A percentile compares a stretch with the other conserved stretches of the same genome.
These are phyloP conservation scores for Eilema caniola DNA, from an alignment of 2,888 invertebrate species.

Conservation along the genomic window DNA sequence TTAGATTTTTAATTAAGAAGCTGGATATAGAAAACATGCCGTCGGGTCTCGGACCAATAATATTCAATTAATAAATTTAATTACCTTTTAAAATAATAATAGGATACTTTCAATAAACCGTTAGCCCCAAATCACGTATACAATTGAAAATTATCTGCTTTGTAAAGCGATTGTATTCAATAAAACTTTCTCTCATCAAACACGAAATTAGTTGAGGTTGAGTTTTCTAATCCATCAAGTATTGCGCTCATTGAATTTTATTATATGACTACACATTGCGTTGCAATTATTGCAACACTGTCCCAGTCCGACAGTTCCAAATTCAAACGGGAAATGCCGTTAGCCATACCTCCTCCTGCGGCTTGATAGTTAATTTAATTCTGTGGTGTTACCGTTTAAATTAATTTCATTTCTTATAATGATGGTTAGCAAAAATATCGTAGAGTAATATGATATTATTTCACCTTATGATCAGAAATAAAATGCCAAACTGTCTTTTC, in stretches of 20 bases:
- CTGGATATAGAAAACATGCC: not conserved
- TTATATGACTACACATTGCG: not conserved
- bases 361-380: conserved; percentile 5
- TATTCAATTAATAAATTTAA: conserved; percentile 12
- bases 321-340: conserved; percentile 5
- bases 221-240: conserved; percentile 41
- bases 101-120: conserved; percentile 32
- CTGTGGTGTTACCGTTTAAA: not conserved
- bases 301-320: not conserved
- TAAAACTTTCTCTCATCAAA: conserved; percentile 44
- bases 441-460: not conserved
- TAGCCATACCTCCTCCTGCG: not conserved
- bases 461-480: not conserved
- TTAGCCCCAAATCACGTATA: conserved; percentile 38
- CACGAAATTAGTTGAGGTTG: conserved; percentile 39
- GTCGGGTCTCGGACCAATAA: conserved; percentile 10
- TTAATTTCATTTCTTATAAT: conserved; percentile 5
- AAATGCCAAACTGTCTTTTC: not conserved
- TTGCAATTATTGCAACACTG: conserved; percentile 32
- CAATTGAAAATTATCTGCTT: conserved; percentile 46
- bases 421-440: not conserved
- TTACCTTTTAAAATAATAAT: conserved; percentile 25
- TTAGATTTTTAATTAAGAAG: not conserved
- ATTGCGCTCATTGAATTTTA: conserved; percentile 17
- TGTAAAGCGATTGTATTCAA: conserved; percentile 40